Conservation (phyloP, 2,797 vertebrate species). For the Luscinia luscinia region DNA sequence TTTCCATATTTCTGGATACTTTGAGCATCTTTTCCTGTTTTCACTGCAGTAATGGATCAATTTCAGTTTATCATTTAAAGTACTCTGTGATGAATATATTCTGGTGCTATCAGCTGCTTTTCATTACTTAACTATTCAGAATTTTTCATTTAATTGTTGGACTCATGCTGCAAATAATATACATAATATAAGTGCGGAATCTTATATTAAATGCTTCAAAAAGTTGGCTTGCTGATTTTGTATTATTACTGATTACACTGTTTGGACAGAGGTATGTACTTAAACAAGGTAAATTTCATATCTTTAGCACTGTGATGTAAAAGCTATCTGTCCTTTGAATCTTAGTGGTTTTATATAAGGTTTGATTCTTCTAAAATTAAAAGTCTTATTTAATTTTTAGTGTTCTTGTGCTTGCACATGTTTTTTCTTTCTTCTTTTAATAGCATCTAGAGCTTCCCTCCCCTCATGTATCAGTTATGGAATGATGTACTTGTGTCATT, state of each 20-base stretch:
- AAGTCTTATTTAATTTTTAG: neutral
- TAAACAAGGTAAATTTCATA: neutral
- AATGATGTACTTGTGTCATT: neutral
- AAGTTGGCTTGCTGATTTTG: neutral
- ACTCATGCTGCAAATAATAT: neutral
- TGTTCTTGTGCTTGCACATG: neutral
- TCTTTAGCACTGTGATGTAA: neutral
- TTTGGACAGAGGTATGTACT: neutral
- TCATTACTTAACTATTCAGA: neutral
- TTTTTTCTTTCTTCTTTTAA: neutral
- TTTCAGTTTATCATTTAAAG: neutral
- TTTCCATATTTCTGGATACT: neutral
- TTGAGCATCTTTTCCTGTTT: neutral
- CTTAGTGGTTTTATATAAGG: neutral
- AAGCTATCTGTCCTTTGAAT: neutral
- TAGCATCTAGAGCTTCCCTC: neutral
- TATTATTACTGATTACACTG: neutral
- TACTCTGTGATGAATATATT: neutral
- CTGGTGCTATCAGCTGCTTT: neutral
- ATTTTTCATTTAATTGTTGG: neutral
- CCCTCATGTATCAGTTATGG: neutral
- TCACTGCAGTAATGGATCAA: neutral
- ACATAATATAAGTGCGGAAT: neutral
- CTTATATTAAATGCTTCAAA: neutral
- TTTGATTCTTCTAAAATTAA: neutral